Evolutionary conservation across 2,797 vertebrate species (phyloP), one percentile per base, ranked within the genome.

Genomic region (Dendrocincla fuliginosa): DNA sequence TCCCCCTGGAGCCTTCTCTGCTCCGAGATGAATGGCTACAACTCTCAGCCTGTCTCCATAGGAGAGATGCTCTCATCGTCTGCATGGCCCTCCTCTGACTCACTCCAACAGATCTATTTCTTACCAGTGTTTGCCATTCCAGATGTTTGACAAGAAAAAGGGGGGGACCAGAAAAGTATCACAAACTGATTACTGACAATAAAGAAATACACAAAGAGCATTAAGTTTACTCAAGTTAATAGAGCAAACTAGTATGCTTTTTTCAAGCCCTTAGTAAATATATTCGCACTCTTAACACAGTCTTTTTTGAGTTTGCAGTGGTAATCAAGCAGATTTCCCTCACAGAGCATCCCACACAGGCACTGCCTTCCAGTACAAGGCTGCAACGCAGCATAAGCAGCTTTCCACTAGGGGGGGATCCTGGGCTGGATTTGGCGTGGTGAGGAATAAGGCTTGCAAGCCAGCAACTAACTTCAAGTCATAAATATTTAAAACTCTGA

Each of bases 381-480:
- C 11, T 70, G 63, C 76, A 77, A 4, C 30, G 5, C 3, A 59
- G 42, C 25, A 7, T 41, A n/a, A 52, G 57, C 74, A 83, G 55
- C 42, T 73, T 65, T 56, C 89, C 92, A 85, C 83, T 86, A 94
- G 90, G 35, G 49, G 92, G 93, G 53, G 75, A 91, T 94, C 67
- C 73, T 88, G 52, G 78, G 60, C 93, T 91, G 90, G 5, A 24
- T 87, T 71, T 76, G 61, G 33, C 68, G 18, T 10, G 74, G 18
- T 11, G 41, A 78, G 61, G 50, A 75, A 47, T 3, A 24, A 9
- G 16, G 30, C 63, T 22, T 27, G 52, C 25, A 49, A 49, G 60
- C 49, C 61, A 50, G 59, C 35, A 71, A 52, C 64, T n/a, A 60
- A 32, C 39, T 80, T 53, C 32, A 24, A 65, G 12, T 44, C 24